Evolutionary conservation across 2,113 vertebrate species (phyloP).

Genomic region (Notarius lentiginosus): DNA sequence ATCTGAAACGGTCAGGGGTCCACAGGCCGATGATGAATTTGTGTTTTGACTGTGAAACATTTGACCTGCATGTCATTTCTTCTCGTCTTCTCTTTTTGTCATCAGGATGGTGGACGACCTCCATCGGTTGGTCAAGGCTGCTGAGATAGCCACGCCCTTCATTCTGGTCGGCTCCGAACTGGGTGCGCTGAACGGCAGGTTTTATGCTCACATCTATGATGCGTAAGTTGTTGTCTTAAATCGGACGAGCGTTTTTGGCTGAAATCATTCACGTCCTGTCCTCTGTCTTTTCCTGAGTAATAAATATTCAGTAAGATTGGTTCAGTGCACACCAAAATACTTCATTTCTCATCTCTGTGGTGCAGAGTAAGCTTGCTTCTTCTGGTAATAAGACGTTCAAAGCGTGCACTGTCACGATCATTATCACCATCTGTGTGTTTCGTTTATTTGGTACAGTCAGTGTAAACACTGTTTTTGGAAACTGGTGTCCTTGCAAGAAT

Average conservation of each 20-base stretch:
- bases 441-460: background rate
- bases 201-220: slow-evolving; percentile 79
- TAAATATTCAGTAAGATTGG: background rate
- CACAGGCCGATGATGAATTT: slow-evolving; percentile 23
- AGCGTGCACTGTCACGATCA: background rate
- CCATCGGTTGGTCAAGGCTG: slow-evolving; percentile 73
- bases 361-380: background rate
- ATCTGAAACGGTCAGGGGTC: background rate
- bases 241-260: background rate
- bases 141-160: slow-evolving; percentile 69
- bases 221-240: slow-evolving; percentile 62
- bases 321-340: background rate
- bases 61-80: background rate
- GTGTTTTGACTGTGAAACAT: background rate
- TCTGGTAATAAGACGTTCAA: background rate
- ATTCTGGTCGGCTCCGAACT: slow-evolving; percentile 78
- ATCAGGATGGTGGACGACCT: slow-evolving; percentile 81
- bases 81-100: slow-evolving; percentile 11
- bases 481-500: background rate
- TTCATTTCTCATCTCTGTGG: background rate
- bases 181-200: slow-evolving; percentile 73
- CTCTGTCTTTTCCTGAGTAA: no score
- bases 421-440: background rate
- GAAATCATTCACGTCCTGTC: background rate
- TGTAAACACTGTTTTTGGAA: background rate